Conservation (phyloP, 2,797 vertebrate genomes). For the Scolopax bukidnonensis region DNA sequence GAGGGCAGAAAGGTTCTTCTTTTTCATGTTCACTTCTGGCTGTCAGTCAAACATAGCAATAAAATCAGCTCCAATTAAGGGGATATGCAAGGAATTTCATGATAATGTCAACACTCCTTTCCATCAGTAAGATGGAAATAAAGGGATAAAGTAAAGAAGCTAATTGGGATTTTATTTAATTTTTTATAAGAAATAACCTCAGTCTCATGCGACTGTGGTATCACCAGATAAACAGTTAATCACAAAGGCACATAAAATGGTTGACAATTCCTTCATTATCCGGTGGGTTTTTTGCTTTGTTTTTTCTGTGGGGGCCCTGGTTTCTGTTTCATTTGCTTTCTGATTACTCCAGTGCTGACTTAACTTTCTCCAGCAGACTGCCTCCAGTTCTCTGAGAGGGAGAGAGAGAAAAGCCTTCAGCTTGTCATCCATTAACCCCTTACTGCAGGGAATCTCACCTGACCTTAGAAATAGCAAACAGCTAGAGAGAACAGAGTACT, state of each 20-base stretch:
- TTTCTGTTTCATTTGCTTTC: conserved; percentile 67
- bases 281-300: conserved; percentile 28
- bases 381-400: background rate
- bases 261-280: conserved; percentile 53
- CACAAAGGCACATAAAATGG: conserved; percentile 22
- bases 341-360: conserved; percentile 53
- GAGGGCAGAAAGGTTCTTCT: conserved; percentile 6
- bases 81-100: conserved; percentile 63
- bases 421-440: conserved; percentile 51
- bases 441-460: conserved; percentile 5
- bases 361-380: conserved; percentile 55
- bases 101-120: conserved; percentile 53
- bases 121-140: background rate
- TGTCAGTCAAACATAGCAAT: conserved; percentile 63
- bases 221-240: conserved; percentile 52
- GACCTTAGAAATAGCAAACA: background rate
- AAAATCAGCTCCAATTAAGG: conserved; percentile 70
- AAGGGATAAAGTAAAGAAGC: background rate
- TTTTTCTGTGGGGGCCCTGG: conserved; percentile 27
- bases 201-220: background rate
- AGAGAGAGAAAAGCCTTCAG: background rate
- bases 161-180: background rate
- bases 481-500: background rate
- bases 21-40: conserved; percentile 51
- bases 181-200: background rate